Evolutionary conservation across 1,140 invertebrate species (phyloP), one percentile per base, ranked within the genome.

Genomic region (Penaeus indicus): DNA sequence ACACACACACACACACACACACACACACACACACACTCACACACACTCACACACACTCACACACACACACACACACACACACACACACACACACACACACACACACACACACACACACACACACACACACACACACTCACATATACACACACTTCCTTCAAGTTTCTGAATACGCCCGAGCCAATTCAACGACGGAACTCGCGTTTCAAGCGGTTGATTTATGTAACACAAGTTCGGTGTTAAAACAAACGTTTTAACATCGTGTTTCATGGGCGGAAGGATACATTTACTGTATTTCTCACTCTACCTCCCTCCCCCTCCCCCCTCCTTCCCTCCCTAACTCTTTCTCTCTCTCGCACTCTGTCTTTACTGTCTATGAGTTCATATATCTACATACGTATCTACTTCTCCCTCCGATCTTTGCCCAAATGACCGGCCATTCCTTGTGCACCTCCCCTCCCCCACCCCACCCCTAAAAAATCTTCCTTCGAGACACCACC

Each of bases 31-130:
- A 32, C 32, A 32, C 32, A 32, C 32, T 1, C 32, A 32, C 61
- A 83, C 80, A 27, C 61, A 38, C 27, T 69, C 25, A 83, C 62
- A 83, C 62, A 83, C 61, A 83, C 81, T 69, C 81, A 83, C 27
- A 67, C 81, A 67, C 27, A 42, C 62, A 83, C 61, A 83, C 62
- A 67, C 62, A 83, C 62, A 67, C 81, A 67, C 81, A 67, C 62
- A 67, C 27, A 54, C 64, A 27, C 16, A 38, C 42, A 84, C 32
- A 69, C 72, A 85, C 72, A 85, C 72, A 85, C 84, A 85, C 84
- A 78, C 84, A 78, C 84, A 78, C 84, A 85, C 84, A 85, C 72
- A 85, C 84, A 85, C 84, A 85, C 84, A 85, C 72, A 85, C 84
- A 85, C 84, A 78, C 75, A 79, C 69, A 86, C 84, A 62, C 84